These are phyloP conservation scores for Abramis brama DNA, from an alignment of 2,113 vertebrate genomes.

Conservation along the genomic window DNA sequence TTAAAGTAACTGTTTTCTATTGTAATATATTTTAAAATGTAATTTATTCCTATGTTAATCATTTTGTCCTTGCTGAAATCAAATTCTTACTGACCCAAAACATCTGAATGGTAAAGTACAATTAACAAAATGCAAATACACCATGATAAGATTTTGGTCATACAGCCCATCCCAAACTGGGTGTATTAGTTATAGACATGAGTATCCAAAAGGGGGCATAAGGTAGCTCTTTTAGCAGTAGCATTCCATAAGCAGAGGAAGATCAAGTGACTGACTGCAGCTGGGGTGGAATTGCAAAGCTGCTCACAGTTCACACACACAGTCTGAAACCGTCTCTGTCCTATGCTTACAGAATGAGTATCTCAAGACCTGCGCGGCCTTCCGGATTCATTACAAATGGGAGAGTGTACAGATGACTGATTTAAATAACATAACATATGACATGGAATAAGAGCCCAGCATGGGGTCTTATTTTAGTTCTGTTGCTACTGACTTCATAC, in stretches of 20 bases:
- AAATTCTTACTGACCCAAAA: not conserved
- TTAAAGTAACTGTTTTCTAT: too few species aligned
- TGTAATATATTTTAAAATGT: too few species aligned
- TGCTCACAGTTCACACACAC: slow-evolving; percentile 37
- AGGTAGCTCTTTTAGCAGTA: slow-evolving; percentile 49
- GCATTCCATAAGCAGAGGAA: slow-evolving; percentile 47
- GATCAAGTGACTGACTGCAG: slow-evolving; percentile 53
- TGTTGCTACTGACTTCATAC: slow-evolving; percentile 29
- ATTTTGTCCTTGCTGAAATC: not conserved
- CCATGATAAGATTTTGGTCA: not conserved
- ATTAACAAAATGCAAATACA: not conserved
- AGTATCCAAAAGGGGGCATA: slow-evolving; percentile 60
- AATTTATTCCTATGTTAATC: too few species aligned
- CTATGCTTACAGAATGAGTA: slow-evolving; percentile 44
- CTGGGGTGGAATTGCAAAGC: slow-evolving; percentile 49
- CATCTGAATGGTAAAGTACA: not conserved
- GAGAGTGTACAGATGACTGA: slow-evolving; percentile 49
- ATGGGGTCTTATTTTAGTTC: slow-evolving; percentile 45
- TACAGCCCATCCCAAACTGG: not conserved
- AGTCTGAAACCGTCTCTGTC: slow-evolving; percentile 47
- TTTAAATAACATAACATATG: slow-evolving; percentile 50
- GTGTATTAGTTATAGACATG: slow-evolving; percentile 41
- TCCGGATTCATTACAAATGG: slow-evolving; percentile 46
- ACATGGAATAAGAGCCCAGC: slow-evolving; percentile 49
- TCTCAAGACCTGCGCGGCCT: slow-evolving; percentile 31